Evolutionary conservation across 2,888 invertebrate species (phyloP), one percentile per base, ranked within the genome.

Genomic region (Aspidapion aeneum): DNA sequence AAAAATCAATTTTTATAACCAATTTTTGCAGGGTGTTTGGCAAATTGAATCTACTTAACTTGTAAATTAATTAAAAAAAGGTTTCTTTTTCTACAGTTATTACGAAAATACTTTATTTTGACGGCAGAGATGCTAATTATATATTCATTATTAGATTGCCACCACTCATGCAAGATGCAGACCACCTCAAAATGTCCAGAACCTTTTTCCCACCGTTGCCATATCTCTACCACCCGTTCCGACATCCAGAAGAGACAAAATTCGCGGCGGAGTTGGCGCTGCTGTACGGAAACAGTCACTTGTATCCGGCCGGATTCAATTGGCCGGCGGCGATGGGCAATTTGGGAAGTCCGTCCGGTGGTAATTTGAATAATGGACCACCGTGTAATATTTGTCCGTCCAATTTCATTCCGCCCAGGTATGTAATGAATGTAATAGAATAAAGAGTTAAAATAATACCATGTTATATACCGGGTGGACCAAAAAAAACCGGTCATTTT

Each of bases 201-300:
- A 84, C 85, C 0, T 77, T 90, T 68, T 90, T 90, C 73, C 90
- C 90, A 0, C 88, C 90, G 0, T 82, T 90, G 68, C 89, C 89
- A 0, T 90, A 90, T 73, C 86, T 90, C 65, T 90, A 90, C 73
- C 73, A 73, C 63, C 89, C 89, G 0, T 86, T 89, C 72, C 79
- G 84, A 62, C 68, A 68, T 63, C 68, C 68, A 60, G 80, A 88
- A 77, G 84, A 68, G 81, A 83, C 77, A 77, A 71, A 89, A 74
- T 76, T 90, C 60, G 89, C 89, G 0, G 88, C 90, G 0, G 90
- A 90, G 75, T 75, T 90, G 58, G 90, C 90, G 0, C 84, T 90
- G 65, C 82, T 90, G 67, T 86, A 86, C 75, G 82, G 83, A 56
- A 82, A 82, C 68, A 81, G 79, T 65, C 82, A 82, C 12, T 78